Base-by-base conservation (phyloP, 2,113 vertebrate species). In the Macrotus californicus region DNA sequence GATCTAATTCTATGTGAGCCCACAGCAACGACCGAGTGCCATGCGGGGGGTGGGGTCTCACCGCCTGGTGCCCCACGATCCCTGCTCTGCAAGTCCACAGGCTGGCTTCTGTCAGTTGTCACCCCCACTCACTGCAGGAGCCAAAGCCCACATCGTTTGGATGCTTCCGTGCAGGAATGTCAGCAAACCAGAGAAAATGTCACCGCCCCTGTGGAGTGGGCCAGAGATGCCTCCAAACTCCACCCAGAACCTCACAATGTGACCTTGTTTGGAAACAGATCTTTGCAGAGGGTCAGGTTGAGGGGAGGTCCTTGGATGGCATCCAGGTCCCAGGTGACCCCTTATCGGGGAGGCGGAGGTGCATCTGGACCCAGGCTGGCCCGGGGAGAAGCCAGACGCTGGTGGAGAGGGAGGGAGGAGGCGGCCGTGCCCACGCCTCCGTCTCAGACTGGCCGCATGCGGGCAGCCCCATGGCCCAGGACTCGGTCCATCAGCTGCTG, bases 51-150 rank as follows among this genome's bases (percentile, higher is more conserved):
- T 1, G 0, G 4, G 21, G 46, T 26, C 43, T 64, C 22, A 1
- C 64, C 22, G 73, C 52, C 29, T 1, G 0, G 46, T 0, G 0
- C 18, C 24, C 59, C 4, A 6, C 0, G 3, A 7, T 59, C 50
- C 50, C 15, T 13, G 36, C 3, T 7, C 36, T 9, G 34, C 34
- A 16, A 18, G 1, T 16, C 41, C 22, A 4, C 3, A 0, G 1
- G 5, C 24, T 11, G 31, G 24, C 11, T 6, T 43, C 61, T 72
- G n/a, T 18, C 2, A 7, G 29, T 19, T 11, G 13, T 50, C 41
- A 4, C 13, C 0, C 31, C 41, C 5, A 15, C 5, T 36, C 43
- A 10, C 22, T 59, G 56, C 52, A 7, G 41, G 76, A 48, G 21
- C 22, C 41, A 59, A 41, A 67, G 46, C 73, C 56, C n/a, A 3